phyloP scores from a whole-genome alignment of 2,113 vertebrate genomes.

The Salvelinus namaycush region DNA sequence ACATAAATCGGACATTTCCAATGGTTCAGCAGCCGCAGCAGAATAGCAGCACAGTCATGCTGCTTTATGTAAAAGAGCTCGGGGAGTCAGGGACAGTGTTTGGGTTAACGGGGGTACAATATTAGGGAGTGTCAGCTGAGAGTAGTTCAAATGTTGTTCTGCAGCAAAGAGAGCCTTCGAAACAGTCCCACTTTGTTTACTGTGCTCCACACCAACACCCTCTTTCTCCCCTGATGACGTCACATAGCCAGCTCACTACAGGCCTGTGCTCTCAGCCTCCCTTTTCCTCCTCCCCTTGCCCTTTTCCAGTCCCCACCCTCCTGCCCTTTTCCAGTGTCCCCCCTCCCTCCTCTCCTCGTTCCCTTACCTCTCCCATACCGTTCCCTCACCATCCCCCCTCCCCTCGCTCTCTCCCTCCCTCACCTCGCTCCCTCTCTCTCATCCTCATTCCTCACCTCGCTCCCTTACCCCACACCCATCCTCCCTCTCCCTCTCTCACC shows the following conservation, averaged over 20 bases:
- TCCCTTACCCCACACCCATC: too few relatives aligned
- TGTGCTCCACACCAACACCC: constrained; percentile 64
- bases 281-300: constrained; percentile 1
- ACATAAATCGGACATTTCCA: too few relatives aligned
- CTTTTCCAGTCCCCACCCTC: constrained; percentile 5
- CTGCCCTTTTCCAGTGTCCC: not conserved
- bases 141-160: constrained; percentile 53
- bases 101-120: not conserved
- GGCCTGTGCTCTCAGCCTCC: constrained; percentile 18
- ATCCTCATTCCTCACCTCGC: not conserved
- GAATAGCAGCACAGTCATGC: not conserved
- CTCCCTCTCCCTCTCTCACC: too few relatives aligned
- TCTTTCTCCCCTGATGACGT: constrained; percentile 54
- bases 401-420: constrained; percentile 9
- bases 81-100: not conserved
- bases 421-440: not conserved
- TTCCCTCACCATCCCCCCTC: constrained; percentile 11
- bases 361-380: not conserved
- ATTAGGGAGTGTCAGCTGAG: constrained; percentile 23
- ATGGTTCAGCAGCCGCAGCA: too few relatives aligned
- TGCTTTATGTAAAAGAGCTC: not conserved
- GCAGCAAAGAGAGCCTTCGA: constrained; percentile 68
- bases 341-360: not conserved
- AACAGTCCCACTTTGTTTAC: constrained; percentile 71
- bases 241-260: constrained; percentile 62